phyloP scores from a whole-genome alignment of 2,113 vertebrate genomes.

The Muntiacus reevesi region DNA sequence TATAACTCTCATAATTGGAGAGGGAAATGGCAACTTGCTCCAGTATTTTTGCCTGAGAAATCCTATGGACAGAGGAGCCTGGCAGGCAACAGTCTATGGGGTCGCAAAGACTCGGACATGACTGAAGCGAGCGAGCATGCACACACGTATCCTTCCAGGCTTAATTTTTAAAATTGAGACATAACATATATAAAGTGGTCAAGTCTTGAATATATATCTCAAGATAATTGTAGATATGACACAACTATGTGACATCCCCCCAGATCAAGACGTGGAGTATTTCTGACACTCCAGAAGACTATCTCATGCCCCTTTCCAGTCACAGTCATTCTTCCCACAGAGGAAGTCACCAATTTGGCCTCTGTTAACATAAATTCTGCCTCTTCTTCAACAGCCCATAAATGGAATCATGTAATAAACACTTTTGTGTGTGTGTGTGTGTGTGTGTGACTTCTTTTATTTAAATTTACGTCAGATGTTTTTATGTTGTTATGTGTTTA shows the following conservation, averaged over 20 bases:
- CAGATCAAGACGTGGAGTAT: neutral
- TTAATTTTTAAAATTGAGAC: neutral
- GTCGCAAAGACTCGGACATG: neutral
- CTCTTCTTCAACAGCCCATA: neutral
- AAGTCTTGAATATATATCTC: neutral
- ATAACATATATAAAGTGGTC: neutral
- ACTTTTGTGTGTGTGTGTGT: neutral
- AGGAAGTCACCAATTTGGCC: neutral
- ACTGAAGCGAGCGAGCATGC: neutral
- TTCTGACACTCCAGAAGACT: neutral
- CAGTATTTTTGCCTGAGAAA: neutral
- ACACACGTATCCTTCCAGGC: neutral
- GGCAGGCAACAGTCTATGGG: neutral
- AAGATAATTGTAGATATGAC: neutral
- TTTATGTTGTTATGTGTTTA: neutral
- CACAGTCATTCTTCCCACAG: neutral
- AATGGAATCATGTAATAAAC: neutral
- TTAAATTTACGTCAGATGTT: neutral
- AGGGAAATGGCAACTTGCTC: neutral
- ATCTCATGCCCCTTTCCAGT: neutral
- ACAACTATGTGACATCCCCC: neutral
- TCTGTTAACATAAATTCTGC: neutral
- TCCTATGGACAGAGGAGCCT: neutral
- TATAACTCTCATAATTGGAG: neutral
- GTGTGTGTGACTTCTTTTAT: neutral